Evolutionary conservation across 1,140 invertebrate genomes (phyloP), one percentile per base, ranked within the genome.

Genomic region (Diabrotica virgifera): DNA sequence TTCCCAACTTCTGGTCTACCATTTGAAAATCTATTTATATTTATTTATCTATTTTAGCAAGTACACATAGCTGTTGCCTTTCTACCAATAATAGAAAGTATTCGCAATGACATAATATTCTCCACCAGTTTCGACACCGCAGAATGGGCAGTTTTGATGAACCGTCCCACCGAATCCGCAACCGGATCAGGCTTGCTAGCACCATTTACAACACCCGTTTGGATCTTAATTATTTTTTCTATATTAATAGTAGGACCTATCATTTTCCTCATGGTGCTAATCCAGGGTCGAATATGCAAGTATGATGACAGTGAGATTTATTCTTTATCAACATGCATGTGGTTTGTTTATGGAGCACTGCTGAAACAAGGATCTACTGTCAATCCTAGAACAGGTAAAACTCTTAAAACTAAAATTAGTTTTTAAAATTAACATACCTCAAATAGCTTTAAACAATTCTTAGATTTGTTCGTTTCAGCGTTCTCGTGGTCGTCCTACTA

Each of bases 341-440:
- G 92, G 92, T 95, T 94, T 71, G 90, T 92, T 2, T 95, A 93
- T 74, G 91, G 91, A 11, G 91, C 92, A 10, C 81, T 94, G n/a
- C 86, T 94, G 79, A 94, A 94, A 70, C 92, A 95, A 79, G 92
- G 92, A 36, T 90, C 90, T 24, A 89, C 86, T 0, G 79, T 92
- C n/a, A 84, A 86, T 50, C 91, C 92, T 7, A 83, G 85, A 60
- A 86, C 89, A 73, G 91, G 92, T 93, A 76, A 82, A 72, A 24
- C 4, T 2, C 24, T 24, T 24, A 24, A 24, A 24, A 24, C 1
- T 1, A 24, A 24, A 24, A 24, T 24, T 2, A 24, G 4, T 4
- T 24, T 24, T 24, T 24, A 24, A 24, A 24, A 24, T 24, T 24
- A 4, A 4, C 24, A 24, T 24, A 24, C 24, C 1, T 2, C 24